Percentiles rank a stretch among this genome's conserved stretches.
Evolutionary conservation across 2,113 vertebrate genomes (phyloP).

Genomic region (Octodon degus): DNA sequence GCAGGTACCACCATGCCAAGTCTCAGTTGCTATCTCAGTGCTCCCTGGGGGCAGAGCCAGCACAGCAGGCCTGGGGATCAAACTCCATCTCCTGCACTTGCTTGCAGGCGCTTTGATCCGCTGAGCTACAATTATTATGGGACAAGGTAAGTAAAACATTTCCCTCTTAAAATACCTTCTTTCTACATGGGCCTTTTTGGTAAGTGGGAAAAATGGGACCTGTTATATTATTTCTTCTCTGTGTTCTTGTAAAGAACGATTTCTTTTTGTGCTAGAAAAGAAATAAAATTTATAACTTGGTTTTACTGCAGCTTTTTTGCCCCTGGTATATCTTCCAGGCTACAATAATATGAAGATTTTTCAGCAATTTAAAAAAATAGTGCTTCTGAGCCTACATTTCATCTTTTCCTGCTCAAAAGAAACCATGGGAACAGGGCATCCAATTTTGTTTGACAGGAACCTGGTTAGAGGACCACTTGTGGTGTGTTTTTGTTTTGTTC

Average conservation of each 20-base stretch:
- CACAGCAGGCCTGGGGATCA: too few relatives aligned
- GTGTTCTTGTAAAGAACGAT: slow-evolving; percentile 58
- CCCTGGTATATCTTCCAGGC: slow-evolving; percentile 56
- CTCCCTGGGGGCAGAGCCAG: too few relatives aligned
- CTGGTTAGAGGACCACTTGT: slow-evolving; percentile 73
- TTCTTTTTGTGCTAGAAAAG: slow-evolving; percentile 33
- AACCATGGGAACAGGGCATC: slow-evolving; percentile 67
- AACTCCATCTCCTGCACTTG: too few relatives aligned
- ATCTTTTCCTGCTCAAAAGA: slow-evolving; percentile 58
- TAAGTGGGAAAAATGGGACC: slow-evolving; percentile 48
- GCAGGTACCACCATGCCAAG: too few relatives aligned
- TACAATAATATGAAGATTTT: slow-evolving; percentile 69
- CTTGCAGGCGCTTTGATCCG: too few relatives aligned
- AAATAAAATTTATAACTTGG: slow-evolving; percentile 28
- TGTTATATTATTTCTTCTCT: slow-evolving; percentile 33
- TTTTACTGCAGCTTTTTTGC: slow-evolving; percentile 44
- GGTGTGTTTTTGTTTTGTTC: slow-evolving; percentile 74
- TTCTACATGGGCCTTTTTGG: slow-evolving; percentile 24
- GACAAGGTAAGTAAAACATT: background rate
- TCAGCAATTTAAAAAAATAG: slow-evolving; percentile 63
- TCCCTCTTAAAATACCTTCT: slow-evolving; percentile 53
- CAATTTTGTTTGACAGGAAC: slow-evolving; percentile 67
- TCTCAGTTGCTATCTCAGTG: too few relatives aligned
- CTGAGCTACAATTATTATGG: slow-evolving; percentile 32
- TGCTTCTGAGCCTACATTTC: slow-evolving; percentile 60